Base-by-base conservation (phyloP, 2,797 vertebrate genomes). In the Tenualosa ilisha region DNA sequence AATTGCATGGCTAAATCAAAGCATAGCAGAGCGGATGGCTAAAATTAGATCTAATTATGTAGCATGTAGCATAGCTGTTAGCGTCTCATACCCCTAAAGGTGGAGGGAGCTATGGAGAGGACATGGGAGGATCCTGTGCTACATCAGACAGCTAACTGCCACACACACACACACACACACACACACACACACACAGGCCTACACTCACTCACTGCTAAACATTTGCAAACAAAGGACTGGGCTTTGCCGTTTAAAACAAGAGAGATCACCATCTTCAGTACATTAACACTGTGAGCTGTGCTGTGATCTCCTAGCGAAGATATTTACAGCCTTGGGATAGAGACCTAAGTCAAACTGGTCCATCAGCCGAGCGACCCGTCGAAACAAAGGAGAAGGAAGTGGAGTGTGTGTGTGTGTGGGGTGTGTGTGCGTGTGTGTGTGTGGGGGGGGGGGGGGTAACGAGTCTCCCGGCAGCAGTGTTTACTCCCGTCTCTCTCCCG, bases 21-120 rank as follows among this genome's bases (percentile, higher is more conserved):
- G 31, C 88, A 90, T 89, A 90, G 88, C 37, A 83, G 11, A 4
- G 79, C 46, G 40, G 51, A 65, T 89, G 85, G 88, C 88, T 93
- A 87, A 91, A 94, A 93, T 91, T 82, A 91, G 86, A 89, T 84
- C 86, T 91, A 93, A 92, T 85, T 53, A 53, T 15, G 2, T 15
- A 81, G 84, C 53, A 84, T 86, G 87, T 83, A 40, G 68, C 31
- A 31, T 75, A 20, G 68, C 68, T 40, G 68, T 31, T 75, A 75
- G 68, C 89, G n/a, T 53, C 82, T 81, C 86, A 84, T 50, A 86
- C 86, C 84, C 86, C 90, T 85, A 89, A 91, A 92, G 91, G 89
- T 91, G 87, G 84, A 43, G 61, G 84, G 68, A 40, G 82, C 43
- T 83, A 87, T 37, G 79, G 81, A 88, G 82, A 83, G 26, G 43